phyloP scores from a whole-genome alignment of 2,113 vertebrate genomes.

The Parus major region DNA sequence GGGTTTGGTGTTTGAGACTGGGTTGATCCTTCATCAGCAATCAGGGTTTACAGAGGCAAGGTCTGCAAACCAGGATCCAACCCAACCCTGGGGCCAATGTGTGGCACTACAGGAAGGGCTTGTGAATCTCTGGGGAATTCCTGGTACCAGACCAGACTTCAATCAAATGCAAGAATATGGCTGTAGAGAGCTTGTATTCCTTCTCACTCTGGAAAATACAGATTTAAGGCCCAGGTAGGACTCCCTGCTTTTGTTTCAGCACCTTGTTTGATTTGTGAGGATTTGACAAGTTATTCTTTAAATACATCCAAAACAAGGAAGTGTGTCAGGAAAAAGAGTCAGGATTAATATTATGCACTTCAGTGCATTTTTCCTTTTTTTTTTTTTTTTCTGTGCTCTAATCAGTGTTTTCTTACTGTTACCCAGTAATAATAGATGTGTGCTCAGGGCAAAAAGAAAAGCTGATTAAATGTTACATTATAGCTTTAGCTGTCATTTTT shows the following conservation, averaged over 20 bases:
- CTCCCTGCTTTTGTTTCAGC: background rate
- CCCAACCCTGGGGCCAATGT: fast-evolving
- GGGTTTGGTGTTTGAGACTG: background rate
- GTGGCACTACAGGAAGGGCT: background rate
- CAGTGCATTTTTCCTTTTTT: background rate
- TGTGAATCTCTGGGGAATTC: background rate
- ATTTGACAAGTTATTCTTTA: background rate
- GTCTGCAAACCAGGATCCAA: background rate
- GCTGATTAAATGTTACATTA: background rate
- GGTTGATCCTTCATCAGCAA: background rate
- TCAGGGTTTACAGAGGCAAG: fast-evolving
- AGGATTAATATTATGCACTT: background rate
- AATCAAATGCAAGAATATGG: background rate
- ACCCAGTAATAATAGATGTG: background rate
- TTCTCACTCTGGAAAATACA: background rate
- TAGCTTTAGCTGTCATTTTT: background rate
- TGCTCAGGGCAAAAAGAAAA: background rate
- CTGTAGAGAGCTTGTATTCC: background rate
- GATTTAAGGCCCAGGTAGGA: background rate
- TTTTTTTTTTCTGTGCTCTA: background rate
- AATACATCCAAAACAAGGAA: background rate
- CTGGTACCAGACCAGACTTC: background rate
- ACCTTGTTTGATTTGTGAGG: background rate
- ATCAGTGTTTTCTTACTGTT: background rate
- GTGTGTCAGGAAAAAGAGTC: background rate